phyloP scores from a whole-genome alignment of 1,140 invertebrate genomes.

The Saxidomus purpurata region DNA sequence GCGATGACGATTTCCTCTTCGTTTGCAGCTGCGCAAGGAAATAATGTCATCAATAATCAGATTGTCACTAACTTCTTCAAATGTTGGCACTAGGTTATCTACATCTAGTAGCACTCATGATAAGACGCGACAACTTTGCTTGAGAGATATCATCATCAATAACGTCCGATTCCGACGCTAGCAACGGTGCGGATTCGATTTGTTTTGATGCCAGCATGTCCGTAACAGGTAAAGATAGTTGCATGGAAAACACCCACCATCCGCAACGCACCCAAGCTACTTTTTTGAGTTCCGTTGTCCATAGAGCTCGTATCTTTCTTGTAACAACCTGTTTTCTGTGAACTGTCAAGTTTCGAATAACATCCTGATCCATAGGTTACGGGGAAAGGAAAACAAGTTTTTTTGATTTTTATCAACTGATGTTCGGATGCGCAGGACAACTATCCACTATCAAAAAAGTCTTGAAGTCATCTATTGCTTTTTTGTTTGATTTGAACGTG shows the following conservation, averaged over 20 bases:
- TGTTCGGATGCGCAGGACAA: too few species aligned
- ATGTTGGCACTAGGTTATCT: neutral
- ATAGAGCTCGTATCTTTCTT: too few species aligned
- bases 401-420: too few species aligned
- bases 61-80: neutral
- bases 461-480: conserved; percentile 69
- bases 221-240: neutral
- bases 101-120: neutral
- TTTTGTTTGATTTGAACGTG: conserved; percentile 65
- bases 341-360: conserved; percentile 15
- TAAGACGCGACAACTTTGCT: neutral
- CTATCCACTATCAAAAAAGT: conserved; percentile 66
- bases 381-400: too few species aligned
- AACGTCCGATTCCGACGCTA: neutral
- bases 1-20: neutral
- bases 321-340: neutral
- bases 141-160: neutral
- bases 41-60: too few species aligned
- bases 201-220: neutral
- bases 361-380: conserved; percentile 41
- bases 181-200: neutral
- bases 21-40: neutral
- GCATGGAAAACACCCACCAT: neutral
- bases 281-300: too few species aligned
- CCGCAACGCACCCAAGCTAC: too few species aligned